Base-by-base conservation (phyloP, 2,888 invertebrate species). In the Panorpa germanica region DNA sequence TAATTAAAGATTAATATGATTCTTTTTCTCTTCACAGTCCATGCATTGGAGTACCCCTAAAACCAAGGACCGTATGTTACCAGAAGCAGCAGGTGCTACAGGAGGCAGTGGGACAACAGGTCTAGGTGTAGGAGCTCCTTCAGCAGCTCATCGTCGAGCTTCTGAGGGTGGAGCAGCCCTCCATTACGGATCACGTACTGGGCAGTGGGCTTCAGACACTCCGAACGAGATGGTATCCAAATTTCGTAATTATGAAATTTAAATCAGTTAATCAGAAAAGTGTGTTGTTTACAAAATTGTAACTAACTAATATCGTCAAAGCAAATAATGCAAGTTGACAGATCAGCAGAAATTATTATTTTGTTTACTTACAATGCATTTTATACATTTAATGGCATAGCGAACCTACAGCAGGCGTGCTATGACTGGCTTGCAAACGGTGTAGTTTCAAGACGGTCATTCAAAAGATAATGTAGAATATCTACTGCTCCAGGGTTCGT, bases 31-130 rank as follows among this genome's bases (percentile, higher is more conserved):
- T 19, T 45, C 47, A 29, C 61, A 88, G 73, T 82, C 85, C 29
- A 83, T 88, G 81, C 88, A 90, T 50, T 90, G 88, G 88, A 72
- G 76, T 37, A 78, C 76, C 37, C 80, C 82, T 21, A 85, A 83
- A 53, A 83, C 82, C 41, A 83, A 85, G 55, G 83, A 85, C 44
- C 73, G 85, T 40, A 88, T 86, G 86, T 49, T 83, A 46, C 61
- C 64, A 33, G 69, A 65, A 34, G 50, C 59, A 2, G 55, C 47
- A 15, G 52, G 44, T 8, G 46, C 50, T 8, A 47, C 49, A 24
- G 44, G 45, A 14, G 61, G 60, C n/a, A 61, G 63, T 3, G n/a
- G n/a, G n/a, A n/a, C n/a, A n/a, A 56, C 61, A 6, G 62, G 65
- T 15, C 67, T 75, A 29, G 61, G 64, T 10, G 57, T 63, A 10